Percentiles rank a stretch among this genome's conserved stretches.
phyloP scores from a whole-genome alignment of 2,113 vertebrate species.

The Pipra filicauda region DNA sequence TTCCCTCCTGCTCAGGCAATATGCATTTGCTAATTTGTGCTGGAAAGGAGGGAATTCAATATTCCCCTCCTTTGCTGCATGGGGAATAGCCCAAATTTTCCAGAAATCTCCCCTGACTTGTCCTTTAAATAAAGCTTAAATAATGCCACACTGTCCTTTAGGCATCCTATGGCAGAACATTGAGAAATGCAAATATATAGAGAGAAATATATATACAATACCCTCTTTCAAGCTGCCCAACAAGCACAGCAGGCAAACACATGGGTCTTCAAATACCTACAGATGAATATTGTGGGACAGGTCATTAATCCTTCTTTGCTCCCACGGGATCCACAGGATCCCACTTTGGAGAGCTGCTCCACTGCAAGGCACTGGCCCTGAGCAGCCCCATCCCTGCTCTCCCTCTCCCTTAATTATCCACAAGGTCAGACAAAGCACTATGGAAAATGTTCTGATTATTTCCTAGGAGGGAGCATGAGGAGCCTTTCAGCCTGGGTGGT shows the following conservation, averaged over 20 bases:
- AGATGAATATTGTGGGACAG: not conserved
- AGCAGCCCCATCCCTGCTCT: not conserved
- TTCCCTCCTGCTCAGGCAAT: not conserved
- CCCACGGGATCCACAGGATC: not conserved
- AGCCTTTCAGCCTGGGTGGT: not conserved
- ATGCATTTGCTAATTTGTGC: not conserved
- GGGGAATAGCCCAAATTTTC: conserved; percentile 34
- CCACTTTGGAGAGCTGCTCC: not conserved
- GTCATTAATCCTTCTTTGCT: not conserved
- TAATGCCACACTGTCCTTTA: not conserved
- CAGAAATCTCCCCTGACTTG: not conserved
- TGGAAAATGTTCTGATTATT: not conserved
- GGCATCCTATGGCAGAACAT: not conserved
- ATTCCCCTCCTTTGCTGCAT: not conserved
- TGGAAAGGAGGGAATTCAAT: conserved; percentile 19
- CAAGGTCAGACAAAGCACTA: not conserved
- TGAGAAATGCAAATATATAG: not conserved
- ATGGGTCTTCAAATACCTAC: not conserved
- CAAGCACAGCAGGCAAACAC: not conserved
- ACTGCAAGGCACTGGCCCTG: accelerated
- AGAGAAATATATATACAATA: not conserved
- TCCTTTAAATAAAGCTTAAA: conserved; percentile 17
- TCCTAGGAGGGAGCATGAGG: not conserved
- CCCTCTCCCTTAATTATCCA: not conserved
- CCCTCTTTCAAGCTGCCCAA: not conserved